Percentiles rank a stretch among this genome's conserved stretches.
Conservation (phyloP, 2,888 invertebrate genomes). For the Cheilosia grossa region DNA sequence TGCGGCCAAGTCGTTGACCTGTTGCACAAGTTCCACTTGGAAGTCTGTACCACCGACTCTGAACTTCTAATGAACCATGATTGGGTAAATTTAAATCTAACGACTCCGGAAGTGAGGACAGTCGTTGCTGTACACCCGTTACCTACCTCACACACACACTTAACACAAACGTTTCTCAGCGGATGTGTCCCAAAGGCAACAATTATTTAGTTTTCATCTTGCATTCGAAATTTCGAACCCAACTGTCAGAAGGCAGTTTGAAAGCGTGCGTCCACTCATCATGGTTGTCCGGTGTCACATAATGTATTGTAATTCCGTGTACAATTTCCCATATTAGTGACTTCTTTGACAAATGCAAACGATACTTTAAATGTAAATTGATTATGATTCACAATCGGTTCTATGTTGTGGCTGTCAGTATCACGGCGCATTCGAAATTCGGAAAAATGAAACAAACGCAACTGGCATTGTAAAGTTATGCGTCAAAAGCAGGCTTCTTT, state of each 20-base stretch:
- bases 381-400: constrained; percentile 67
- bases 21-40: constrained; percentile 26
- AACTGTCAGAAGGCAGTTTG: constrained; percentile 33
- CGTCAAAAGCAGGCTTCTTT: constrained; percentile 46
- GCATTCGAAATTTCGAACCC: constrained; percentile 38
- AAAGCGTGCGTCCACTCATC: constrained; percentile 5
- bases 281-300: constrained; percentile 48
- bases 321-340: constrained; percentile 56
- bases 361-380: constrained; percentile 64
- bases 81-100: constrained; percentile 34
- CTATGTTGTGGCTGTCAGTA: constrained; percentile 49
- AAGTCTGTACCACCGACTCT: neutral
- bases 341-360: constrained; percentile 48
- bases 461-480: constrained; percentile 44
- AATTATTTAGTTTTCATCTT: constrained; percentile 39
- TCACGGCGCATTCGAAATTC: constrained; percentile 10
- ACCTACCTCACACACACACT: constrained; percentile 20
- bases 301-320: constrained; percentile 49
- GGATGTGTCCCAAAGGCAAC: constrained; percentile 55
- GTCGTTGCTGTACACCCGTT: constrained; percentile 29
- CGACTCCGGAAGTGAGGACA: constrained; percentile 64
- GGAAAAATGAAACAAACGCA: neutral
- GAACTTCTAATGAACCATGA: constrained; percentile 41
- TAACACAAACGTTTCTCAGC: constrained; percentile 19
- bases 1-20: constrained; percentile 31